Conservation (phyloP, 2,888 invertebrate genomes). For the Pheosia tremula region DNA sequence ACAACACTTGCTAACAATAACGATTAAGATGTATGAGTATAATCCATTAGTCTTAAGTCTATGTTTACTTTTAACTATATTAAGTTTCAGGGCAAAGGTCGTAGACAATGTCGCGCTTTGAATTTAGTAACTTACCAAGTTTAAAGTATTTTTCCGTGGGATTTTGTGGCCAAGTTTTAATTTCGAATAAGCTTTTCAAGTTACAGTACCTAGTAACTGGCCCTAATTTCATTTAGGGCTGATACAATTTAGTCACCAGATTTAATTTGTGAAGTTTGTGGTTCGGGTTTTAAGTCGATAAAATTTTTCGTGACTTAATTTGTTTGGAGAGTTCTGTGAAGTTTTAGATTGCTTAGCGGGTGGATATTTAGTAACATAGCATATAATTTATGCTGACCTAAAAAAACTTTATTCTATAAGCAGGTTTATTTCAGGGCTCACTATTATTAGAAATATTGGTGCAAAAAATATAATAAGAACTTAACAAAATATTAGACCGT, state of each 20-base stretch:
- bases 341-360: neutral
- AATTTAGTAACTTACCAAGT: slow-evolving; percentile 2
- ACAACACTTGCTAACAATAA: slow-evolving; percentile 23
- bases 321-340: neutral
- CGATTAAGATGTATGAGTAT: slow-evolving; percentile 29
- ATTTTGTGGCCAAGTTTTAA: too few relatives aligned
- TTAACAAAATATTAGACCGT: too few relatives aligned
- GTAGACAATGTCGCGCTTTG: slow-evolving; percentile 18
- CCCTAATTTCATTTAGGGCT: slow-evolving; percentile 2
- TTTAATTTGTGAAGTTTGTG: neutral
- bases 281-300: neutral
- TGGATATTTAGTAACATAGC: too few relatives aligned
- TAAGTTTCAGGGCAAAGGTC: slow-evolving; percentile 15
- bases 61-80: slow-evolving; percentile 12
- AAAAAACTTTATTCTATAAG: too few relatives aligned
- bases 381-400: too few relatives aligned
- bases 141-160: neutral
- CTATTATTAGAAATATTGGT: too few relatives aligned
- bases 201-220: neutral
- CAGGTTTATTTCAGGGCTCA: too few relatives aligned
- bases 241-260: slow-evolving; percentile 14
- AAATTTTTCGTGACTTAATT: neutral
- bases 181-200: too few relatives aligned
- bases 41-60: slow-evolving; percentile 26
- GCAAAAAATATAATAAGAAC: too few relatives aligned